These are phyloP conservation scores for Venustaconcha ellipsiformis DNA, from an alignment of 1,140 invertebrate genomes.

Conservation along the genomic window DNA sequence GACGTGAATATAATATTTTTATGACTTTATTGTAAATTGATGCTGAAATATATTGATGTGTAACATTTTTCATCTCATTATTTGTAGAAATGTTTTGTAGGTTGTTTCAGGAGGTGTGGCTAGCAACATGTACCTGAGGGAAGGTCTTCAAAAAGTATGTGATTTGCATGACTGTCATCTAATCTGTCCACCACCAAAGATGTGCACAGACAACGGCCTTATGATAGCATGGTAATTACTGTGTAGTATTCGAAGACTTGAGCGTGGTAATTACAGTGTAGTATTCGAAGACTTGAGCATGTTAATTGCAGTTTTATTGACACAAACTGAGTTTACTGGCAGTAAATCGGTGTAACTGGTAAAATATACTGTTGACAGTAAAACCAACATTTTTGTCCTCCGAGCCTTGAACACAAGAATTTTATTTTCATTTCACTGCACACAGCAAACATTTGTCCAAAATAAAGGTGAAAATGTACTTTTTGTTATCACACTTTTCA, in stretches of 20 bases:
- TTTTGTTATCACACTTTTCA: too few species aligned
- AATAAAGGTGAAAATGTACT: too few species aligned
- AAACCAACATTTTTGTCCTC: not conserved
- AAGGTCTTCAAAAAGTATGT: conserved; percentile 79
- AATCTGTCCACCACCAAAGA: conserved; percentile 83
- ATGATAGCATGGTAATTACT: conserved; percentile 93
- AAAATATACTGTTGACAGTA: not conserved
- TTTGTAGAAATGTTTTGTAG: conserved; percentile 65
- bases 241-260: not conserved
- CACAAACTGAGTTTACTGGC: not conserved
- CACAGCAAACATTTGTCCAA: too few species aligned
- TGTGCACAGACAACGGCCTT: conserved; percentile 98
- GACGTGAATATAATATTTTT: not conserved
- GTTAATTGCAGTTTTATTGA: not conserved
- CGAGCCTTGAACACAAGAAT: not conserved
- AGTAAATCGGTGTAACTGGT: not conserved
- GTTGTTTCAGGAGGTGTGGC: conserved; percentile 97
- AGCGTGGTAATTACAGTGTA: conserved; percentile 79
- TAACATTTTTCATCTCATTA: not conserved
- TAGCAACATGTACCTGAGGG: conserved; percentile 86
- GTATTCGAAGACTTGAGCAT: not conserved
- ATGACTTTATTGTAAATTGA: too few species aligned
- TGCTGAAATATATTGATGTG: too few species aligned
- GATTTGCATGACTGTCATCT: conserved; percentile 75
- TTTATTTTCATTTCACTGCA: too few species aligned